Percentiles rank a stretch among this genome's conserved stretches.
Conservation (phyloP, 1,140 invertebrate genomes). For the Brachionus plicatilis region DNA sequence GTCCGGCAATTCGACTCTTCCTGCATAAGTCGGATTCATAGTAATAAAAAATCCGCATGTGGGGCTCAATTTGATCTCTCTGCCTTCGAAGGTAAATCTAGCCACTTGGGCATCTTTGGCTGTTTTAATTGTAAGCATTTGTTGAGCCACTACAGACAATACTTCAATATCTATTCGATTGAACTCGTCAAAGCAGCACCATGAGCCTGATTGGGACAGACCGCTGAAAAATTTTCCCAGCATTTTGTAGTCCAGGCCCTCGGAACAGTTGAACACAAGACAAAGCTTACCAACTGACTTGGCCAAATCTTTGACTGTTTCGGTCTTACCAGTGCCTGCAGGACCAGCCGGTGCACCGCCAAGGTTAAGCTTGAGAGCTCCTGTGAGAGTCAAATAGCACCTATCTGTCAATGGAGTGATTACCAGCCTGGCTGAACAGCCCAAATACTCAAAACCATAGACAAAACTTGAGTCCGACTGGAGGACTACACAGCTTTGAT, state of each 20-base stretch:
- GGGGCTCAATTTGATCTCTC: conserved; percentile 54
- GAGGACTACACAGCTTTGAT: conserved; percentile 54
- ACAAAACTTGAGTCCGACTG: conserved; percentile 57
- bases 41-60: conserved; percentile 58
- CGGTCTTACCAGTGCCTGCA: conserved; percentile 55
- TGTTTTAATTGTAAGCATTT: conserved; percentile 54
- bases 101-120: conserved; percentile 45
- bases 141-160: conserved; percentile 58
- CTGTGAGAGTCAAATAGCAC: conserved; percentile 79
- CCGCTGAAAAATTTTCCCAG: conserved; percentile 59
- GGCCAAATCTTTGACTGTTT: conserved; percentile 70
- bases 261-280: conserved; percentile 45
- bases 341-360: conserved; percentile 67
- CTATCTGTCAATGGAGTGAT: conserved; percentile 57
- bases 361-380: conserved; percentile 71
- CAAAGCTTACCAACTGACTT: conserved; percentile 71
- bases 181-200: conserved; percentile 59
- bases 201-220: conserved; percentile 53
- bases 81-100: conserved; percentile 56
- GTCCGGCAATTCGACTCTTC: conserved; percentile 56
- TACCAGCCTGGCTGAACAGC: conserved; percentile 55
- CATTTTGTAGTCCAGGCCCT: conserved; percentile 54
- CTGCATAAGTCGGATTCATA: conserved; percentile 56
- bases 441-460: conserved; percentile 57
- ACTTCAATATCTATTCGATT: conserved; percentile 49